Evolutionary conservation across 2,888 invertebrate species (phyloP).

Genomic region (Melieria crassipennis): DNA sequence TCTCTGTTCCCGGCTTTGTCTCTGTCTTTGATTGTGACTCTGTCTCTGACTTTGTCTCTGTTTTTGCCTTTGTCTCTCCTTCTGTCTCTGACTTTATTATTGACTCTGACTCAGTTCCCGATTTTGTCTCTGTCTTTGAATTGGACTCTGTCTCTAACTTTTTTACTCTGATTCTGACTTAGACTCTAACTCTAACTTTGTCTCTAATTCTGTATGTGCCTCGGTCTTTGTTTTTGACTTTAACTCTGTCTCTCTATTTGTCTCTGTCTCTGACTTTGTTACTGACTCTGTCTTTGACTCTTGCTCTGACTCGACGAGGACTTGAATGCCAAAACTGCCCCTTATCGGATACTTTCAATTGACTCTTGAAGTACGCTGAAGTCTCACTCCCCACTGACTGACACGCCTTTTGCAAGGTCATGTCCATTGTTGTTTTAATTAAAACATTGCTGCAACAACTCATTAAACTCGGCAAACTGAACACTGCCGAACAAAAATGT

Average conservation of each 20-base stretch:
- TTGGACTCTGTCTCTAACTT: not conserved
- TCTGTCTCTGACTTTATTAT: not conserved
- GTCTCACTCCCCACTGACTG: no score
- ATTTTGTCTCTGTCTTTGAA: not conserved
- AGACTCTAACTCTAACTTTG: no score
- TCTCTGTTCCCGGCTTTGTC: no score
- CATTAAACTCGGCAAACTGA: no score
- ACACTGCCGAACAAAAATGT: no score
- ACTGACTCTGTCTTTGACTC: not conserved
- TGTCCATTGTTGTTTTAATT: no score
- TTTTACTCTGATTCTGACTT: not conserved
- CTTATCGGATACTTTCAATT: no score
- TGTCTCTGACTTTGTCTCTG: constrained; percentile 4
- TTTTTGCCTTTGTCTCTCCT: not conserved
- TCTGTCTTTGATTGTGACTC: not conserved
- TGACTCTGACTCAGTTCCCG: not conserved
- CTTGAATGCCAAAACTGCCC: no score
- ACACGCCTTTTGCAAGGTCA: no score
- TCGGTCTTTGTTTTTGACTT: not conserved
- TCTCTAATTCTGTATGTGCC: no score
- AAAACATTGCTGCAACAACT: no score
- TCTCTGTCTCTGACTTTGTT: constrained; percentile 1
- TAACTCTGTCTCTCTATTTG: not conserved
- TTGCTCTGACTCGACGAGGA: not conserved
- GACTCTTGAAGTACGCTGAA: no score